Evolutionary conservation across 2,888 invertebrate genomes (phyloP).

Genomic region (Toxonevra muliebris): DNA sequence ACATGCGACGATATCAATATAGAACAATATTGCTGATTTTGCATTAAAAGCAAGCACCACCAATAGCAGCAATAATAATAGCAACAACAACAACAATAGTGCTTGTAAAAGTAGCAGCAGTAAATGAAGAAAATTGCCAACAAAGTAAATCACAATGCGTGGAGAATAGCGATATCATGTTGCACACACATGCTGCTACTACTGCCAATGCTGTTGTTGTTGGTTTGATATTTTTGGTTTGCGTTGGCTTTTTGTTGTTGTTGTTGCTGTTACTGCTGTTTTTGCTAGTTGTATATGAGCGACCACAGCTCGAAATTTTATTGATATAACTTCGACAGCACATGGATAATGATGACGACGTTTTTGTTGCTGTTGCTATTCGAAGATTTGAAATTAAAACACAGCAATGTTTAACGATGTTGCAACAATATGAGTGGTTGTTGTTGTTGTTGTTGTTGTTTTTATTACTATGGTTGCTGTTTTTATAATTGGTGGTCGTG

Average conservation of each 20-base stretch:
- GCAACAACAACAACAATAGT: slow-evolving; percentile 16
- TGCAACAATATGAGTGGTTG: background rate
- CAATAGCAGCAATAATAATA: slow-evolving; percentile 25
- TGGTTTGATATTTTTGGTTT: no score
- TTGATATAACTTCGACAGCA: no score
- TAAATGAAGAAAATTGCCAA: background rate
- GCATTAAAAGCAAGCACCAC: slow-evolving; percentile 19
- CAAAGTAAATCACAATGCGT: slow-evolving; percentile 1
- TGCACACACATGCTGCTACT: background rate
- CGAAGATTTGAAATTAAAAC: background rate
- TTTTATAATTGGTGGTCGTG: background rate
- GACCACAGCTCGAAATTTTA: no score
- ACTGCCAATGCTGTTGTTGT: no score
- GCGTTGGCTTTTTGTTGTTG: no score
- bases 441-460: background rate
- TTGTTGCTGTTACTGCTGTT: background rate
- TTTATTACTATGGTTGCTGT: background rate
- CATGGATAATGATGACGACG: no score
- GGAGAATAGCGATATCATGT: background rate
- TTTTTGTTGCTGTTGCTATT: background rate
- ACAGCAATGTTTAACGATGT: background rate
- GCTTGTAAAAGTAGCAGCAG: background rate
- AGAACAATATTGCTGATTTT: slow-evolving; percentile 24
- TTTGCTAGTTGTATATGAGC: no score
- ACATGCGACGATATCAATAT: slow-evolving; percentile 18